phyloP scores from a whole-genome alignment of 2,888 invertebrate species.

The Megaustenia siamemsis region DNA sequence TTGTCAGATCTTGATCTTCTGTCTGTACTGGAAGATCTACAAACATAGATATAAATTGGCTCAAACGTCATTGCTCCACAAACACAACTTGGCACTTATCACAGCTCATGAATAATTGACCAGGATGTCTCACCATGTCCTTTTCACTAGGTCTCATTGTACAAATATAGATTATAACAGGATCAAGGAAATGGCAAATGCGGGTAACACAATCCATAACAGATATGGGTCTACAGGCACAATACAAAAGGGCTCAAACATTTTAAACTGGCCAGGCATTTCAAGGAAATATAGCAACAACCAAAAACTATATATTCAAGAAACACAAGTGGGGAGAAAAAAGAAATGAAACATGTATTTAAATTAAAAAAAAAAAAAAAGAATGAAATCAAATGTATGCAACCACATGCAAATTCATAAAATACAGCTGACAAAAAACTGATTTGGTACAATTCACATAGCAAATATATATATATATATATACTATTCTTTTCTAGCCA shows the following conservation, averaged over 20 bases:
- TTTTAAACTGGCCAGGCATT: not conserved
- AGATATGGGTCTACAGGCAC: not conserved
- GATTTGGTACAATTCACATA: too few species aligned
- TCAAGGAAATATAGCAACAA: not conserved
- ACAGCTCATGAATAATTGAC: not conserved
- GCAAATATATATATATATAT: too few species aligned
- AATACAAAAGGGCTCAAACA: not conserved
- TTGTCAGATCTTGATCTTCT: not conserved
- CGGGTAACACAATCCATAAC: not conserved
- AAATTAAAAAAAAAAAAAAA: not conserved
- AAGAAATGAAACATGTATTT: too few species aligned
- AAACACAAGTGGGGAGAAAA: too few species aligned
- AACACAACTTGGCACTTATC: not conserved
- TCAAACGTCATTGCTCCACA: not conserved
- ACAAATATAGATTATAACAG: too few species aligned
- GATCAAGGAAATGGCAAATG: too few species aligned
- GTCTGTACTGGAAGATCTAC: constrained; percentile 4
- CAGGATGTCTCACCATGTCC: too few species aligned
- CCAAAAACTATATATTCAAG: too few species aligned
- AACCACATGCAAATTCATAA: not conserved
- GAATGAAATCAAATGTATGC: not conserved
- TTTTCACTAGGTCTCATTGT: too few species aligned
- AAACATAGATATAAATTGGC: constrained; percentile 3
- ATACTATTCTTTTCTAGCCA: too few species aligned
- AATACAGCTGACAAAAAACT: too few species aligned